Evolutionary conservation across 2,888 invertebrate species (phyloP).

Genomic region (Balanococcus diminutus): DNA sequence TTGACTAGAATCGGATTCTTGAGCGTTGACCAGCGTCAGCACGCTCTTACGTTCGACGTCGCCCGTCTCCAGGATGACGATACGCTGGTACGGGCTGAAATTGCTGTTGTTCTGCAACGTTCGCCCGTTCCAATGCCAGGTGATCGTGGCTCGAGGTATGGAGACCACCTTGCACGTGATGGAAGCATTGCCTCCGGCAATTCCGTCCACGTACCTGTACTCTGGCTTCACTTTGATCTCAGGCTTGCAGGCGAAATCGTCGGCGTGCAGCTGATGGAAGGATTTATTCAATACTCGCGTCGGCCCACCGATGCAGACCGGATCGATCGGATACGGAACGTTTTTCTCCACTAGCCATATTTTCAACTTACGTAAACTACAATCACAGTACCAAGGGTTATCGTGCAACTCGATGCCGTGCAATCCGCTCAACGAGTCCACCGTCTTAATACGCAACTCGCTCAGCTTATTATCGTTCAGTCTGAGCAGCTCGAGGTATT

Average conservation of each 20-base stretch:
- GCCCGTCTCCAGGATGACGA: conserved; percentile 77
- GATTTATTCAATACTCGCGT: conserved; percentile 70
- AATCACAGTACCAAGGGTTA: conserved; percentile 90
- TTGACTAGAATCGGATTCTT: conserved; percentile 81
- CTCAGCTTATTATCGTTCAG: conserved; percentile 82
- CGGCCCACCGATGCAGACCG: conserved; percentile 77
- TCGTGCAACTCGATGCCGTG: conserved; percentile 82
- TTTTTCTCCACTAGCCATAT: conserved; percentile 79
- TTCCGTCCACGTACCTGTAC: conserved; percentile 77
- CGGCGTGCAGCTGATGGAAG: conserved; percentile 71
- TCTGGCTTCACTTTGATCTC: conserved; percentile 76
- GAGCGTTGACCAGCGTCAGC: conserved; percentile 79
- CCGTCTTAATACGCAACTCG: conserved; percentile 73
- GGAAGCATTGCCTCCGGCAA: conserved; percentile 83
- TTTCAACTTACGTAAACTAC: conserved; percentile 77
- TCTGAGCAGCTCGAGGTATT: conserved; percentile 77
- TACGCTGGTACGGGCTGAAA: conserved; percentile 78
- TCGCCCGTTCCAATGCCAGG: conserved; percentile 87
- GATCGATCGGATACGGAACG: conserved; percentile 79
- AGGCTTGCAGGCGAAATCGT: conserved; percentile 82
- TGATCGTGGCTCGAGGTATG: conserved; percentile 78
- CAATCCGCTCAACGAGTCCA: conserved; percentile 76
- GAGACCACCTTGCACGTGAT: conserved; percentile 81
- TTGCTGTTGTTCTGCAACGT: conserved; percentile 77
- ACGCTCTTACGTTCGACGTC: conserved; percentile 72